Base-by-base conservation (phyloP, 2,797 vertebrate species). In the Ciconia nigra region DNA sequence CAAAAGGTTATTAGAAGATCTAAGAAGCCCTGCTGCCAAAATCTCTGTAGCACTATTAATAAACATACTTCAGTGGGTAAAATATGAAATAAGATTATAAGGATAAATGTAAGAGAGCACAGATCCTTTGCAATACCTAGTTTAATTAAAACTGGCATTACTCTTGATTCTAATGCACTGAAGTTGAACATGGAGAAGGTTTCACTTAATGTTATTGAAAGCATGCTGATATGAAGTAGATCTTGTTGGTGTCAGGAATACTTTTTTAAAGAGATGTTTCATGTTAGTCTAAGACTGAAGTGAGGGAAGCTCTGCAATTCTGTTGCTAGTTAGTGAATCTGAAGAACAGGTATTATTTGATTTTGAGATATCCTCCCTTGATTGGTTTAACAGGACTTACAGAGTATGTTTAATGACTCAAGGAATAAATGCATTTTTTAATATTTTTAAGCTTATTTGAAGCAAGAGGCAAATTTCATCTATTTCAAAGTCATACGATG, bases 141-240 rank as follows among this genome's bases (percentile, higher is more conserved):
- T 92, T 90, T 96, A 95, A 96, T 95, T 96, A 94, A 91, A 96
- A 67, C 62, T 55, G 55, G 57, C 44, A 83, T 93, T 90, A 81
- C 33, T 73, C 47, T 61, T 73, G 28, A 91, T 61, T 80, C 54
- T 69, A 80, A 92, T 59, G 54, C 92, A 93, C 55, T 70, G 57
- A 80, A 87, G 28, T 35, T 72, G 87, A 79, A 77, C 39, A n/a
- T 5, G 24, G 55, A 73, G 55, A 87, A 47, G 44, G 69, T 91
- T 91, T 67, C 87, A 62, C 22, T 78, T 91, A 89, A 90, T 80
- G 83, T 84, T 97, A 90, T 93, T 93, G 71, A 94, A 95, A 96
- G 29, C 31, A 39, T 42, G 26, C 16, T 94, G 86, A 54, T 90
- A 89, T 57, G 28, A 90, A 89, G 28, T 15, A 61, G 55, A 20